These are phyloP conservation scores for Leptopterna dolabrata DNA, from an alignment of 2,888 invertebrate genomes.

Conservation along the genomic window DNA sequence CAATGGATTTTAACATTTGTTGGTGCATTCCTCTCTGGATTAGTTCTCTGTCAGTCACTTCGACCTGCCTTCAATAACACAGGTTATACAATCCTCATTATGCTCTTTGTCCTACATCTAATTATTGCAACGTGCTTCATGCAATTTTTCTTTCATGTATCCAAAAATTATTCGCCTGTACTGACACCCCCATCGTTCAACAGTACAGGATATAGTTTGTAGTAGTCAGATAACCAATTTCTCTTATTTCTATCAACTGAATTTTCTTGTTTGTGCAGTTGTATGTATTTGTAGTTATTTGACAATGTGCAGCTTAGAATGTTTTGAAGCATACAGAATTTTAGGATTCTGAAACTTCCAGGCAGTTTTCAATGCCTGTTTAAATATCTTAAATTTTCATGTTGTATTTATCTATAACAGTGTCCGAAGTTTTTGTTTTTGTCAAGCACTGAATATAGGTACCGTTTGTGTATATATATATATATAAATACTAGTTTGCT, in stretches of 20 bases:
- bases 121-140: conserved; percentile 50
- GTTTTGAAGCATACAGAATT: not conserved
- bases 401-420: not conserved
- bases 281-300: not conserved
- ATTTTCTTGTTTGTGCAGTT: not conserved
- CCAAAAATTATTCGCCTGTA: not conserved
- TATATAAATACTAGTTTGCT: too few relatives aligned
- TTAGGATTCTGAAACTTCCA: not conserved
- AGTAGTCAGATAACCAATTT: not conserved
- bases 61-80: conserved; percentile 78
- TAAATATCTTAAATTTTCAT: not conserved
- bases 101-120: conserved; percentile 54
- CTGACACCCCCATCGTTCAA: not conserved
- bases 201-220: too few relatives aligned
- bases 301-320: not conserved
- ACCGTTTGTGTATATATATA: too few relatives aligned
- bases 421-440: too few relatives aligned
- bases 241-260: not conserved
- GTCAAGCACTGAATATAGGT: too few relatives aligned
- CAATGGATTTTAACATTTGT: conserved; percentile 89
- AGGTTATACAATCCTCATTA: conserved; percentile 64
- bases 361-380: not conserved
- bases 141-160: conserved; percentile 42
- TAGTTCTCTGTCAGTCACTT: conserved; percentile 84
- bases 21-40: conserved; percentile 86